A percentile compares a stretch with the other conserved stretches of the same genome.
phyloP scores from a whole-genome alignment of 2,113 vertebrate genomes.

The Craseonycteris thonglongyai region DNA sequence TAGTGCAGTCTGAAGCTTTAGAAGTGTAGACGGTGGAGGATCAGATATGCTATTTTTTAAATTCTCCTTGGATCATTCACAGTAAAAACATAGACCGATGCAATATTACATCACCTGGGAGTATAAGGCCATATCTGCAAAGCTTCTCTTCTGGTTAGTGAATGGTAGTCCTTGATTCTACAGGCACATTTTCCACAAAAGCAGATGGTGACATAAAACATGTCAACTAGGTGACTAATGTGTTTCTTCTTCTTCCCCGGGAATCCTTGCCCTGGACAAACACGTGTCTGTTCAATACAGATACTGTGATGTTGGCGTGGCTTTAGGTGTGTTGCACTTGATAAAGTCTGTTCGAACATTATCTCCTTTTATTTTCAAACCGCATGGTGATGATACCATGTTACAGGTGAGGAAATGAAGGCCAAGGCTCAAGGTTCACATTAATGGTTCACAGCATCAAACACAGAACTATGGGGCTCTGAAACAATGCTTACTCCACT shows the following conservation, averaged over 20 bases:
- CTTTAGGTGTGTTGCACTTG: not conserved
- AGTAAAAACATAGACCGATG: not conserved
- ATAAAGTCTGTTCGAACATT: not conserved
- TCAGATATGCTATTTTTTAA: not conserved
- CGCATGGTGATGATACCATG: not conserved
- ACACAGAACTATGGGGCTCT: not conserved
- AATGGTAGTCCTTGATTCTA: not conserved
- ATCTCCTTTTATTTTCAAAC: not conserved
- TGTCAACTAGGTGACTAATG: not conserved
- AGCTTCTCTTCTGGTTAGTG: not conserved
- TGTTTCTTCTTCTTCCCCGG: not conserved
- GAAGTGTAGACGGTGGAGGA: not conserved
- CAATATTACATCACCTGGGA: not conserved
- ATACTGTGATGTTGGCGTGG: not conserved
- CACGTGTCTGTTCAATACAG: not conserved
- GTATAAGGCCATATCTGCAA: not conserved
- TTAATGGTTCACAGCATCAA: not conserved
- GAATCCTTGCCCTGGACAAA: not conserved
- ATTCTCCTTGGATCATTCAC: not conserved
- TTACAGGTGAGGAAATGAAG: constrained; percentile 6
- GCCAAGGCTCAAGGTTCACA: not conserved
- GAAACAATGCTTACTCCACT: not conserved
- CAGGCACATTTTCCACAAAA: not conserved
- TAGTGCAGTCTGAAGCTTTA: not conserved
- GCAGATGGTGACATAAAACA: not conserved